Base-by-base conservation (phyloP, 2,888 invertebrate genomes). In the Chrysina gloriosa region DNA sequence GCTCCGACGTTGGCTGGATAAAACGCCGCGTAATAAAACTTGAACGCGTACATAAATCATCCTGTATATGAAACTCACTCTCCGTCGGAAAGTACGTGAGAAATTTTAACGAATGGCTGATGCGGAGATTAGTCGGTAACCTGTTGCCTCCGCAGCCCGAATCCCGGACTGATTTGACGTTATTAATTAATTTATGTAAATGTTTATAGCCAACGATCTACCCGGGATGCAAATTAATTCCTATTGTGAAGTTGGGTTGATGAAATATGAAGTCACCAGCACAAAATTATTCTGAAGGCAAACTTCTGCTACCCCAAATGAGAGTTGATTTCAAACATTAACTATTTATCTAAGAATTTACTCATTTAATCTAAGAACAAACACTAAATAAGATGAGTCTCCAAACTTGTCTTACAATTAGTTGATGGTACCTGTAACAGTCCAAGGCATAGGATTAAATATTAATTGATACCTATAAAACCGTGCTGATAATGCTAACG, bases 81-180 rank as follows among this genome's bases (percentile, higher is more conserved):
- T 11, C n/a, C 31, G 29, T 16, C 16, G 52, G 52, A 31, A 52
- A 52, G 16, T 52, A 52, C 29, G 52, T 52, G 52, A 52, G 52
- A 52, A 52, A 52, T 29, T 52, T 52, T 52, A 52, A 52, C 52
- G 52, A 52, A 52, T 52, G 52, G 52, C 31, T 52, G 31, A 31
- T 45, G 52, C 31, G 9, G 52, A 16, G 52, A 52, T 52, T 52
- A 52, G 52, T 31, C 25, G 25, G 52, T 52, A 52, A 52, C 52
- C 52, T 52, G 52, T 52, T 52, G 52, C 52, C 31, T 31, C n/a
- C 48, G 19, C 31, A 31, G 52, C 19, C 31, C 31, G 31, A 52
- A 52, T 52, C 52, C 16, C 11, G 31, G 31, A n/a, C 6, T 52
- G 31, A 52, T 52, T 52, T 7, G 52, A 31, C 52, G 52, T 19